A percentile compares a stretch with the other conserved stretches of the same genome.
Conservation (phyloP, 2,113 vertebrate genomes). For the Cyanistes caeruleus region DNA sequence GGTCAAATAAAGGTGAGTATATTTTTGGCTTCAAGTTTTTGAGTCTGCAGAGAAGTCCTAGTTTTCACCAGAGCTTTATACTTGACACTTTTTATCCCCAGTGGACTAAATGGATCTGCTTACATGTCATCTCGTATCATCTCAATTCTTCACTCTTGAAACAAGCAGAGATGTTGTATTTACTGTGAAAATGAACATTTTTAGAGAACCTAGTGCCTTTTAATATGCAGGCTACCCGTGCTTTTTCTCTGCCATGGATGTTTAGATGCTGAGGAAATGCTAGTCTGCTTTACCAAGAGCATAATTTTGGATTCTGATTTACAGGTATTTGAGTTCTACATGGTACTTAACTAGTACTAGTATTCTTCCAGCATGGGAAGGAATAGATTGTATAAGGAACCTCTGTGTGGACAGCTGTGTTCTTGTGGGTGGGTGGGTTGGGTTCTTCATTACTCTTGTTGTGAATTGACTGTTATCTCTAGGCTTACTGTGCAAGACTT, state of each 20-base stretch:
- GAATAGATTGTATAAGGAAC: not conserved
- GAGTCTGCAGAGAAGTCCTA: not conserved
- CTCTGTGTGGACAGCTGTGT: not conserved
- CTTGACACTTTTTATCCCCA: not conserved
- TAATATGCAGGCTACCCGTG: not conserved
- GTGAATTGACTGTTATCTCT: not conserved
- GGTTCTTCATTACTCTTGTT: not conserved
- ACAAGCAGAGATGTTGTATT: not conserved
- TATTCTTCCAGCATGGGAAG: not conserved
- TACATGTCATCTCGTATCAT: accelerated
- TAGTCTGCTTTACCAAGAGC: not conserved
- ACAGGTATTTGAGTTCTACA: not conserved
- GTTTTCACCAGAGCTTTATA: not conserved
- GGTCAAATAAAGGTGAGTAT: conserved; percentile 89
- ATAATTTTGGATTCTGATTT: not conserved
- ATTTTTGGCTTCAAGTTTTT: not conserved
- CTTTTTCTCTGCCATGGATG: not conserved
- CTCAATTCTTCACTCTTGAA: not conserved
- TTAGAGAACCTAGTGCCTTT: not conserved
- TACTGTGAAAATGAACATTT: not conserved
- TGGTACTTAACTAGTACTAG: not conserved
- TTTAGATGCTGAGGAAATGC: not conserved
- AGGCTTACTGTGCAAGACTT: not conserved
- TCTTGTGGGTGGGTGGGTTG: not conserved
- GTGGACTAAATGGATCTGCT: not conserved